phyloP scores from a whole-genome alignment of 2,888 invertebrate genomes.

The Morpho achilles region DNA sequence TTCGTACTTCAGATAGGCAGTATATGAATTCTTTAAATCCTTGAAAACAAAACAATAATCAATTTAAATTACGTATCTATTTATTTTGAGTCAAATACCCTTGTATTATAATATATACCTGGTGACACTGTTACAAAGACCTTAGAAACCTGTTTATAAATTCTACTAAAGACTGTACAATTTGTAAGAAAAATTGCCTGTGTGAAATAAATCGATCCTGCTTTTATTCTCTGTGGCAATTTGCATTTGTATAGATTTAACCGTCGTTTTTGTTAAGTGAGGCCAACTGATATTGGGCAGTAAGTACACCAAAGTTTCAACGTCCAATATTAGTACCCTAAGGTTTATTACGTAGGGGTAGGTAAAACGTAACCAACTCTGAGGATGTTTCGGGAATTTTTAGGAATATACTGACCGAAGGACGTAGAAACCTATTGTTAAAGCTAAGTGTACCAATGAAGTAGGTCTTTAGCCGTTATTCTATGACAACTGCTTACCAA shows the following conservation, averaged over 20 bases:
- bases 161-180: neutral
- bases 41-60: neutral
- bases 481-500: no score
- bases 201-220: conserved; percentile 7
- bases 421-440: no score
- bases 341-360: conserved; percentile 12
- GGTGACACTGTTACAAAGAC: neutral
- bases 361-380: neutral
- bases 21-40: no score
- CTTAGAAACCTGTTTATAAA: conserved; percentile 7
- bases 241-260: conserved; percentile 20
- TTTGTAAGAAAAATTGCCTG: neutral
- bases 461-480: no score
- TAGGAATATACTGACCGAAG: neutral
- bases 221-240: conserved; percentile 11
- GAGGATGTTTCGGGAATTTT: neutral
- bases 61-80: neutral
- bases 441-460: no score
- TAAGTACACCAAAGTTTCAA: conserved; percentile 1
- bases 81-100: neutral
- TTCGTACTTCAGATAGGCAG: no score
- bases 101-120: neutral
- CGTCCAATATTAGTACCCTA: conserved; percentile 16
- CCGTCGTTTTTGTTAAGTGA: conserved; percentile 13
- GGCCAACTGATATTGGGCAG: conserved; percentile 15